Evolutionary conservation across 35 echinoderm and acorn worm species (phyloP), one percentile per base, ranked within the genome.

Genomic region (Lytechinus pictus): DNA sequence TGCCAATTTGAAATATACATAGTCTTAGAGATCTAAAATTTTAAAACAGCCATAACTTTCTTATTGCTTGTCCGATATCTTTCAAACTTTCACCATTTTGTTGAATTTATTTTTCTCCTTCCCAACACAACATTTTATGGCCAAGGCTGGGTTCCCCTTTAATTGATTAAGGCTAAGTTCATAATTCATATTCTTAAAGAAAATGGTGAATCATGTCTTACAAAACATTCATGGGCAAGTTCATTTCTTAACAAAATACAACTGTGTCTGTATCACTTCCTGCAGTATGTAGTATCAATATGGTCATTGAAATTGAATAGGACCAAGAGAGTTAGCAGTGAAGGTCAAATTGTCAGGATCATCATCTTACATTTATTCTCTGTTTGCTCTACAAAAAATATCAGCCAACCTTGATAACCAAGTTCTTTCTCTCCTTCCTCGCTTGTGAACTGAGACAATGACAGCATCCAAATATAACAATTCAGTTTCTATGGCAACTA

Each of bases 401-500:
- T 79, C 16, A 79, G 21, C 6, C 66, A 19, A 7, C 66, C 16
- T 24, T 79, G 19, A 79, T 24, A 79, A 24, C 19, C 66, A 16
- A n/a, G 5, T 71, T 71, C 61, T 71, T 19, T 1, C 61, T 71
- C 61, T 71, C 14, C 61, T 71, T 71, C 14, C 61, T 19, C 61
- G 24, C 61, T 21, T 24, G 21, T 79, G 66, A 79, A 24, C 66
- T 79, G 19, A n/a, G 16, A 79, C 6, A 79, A 79, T n/a, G 16
- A 8, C 21, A 79, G 66, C 66, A 79, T 79, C 66, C 16, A n/a
- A 7, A 79, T 16, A 16, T 79, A 24, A 79, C 21, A 79, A 79
- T 79, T 79, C 66, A 79, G 66, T 79, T 79, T 79, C 66, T 79
- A 79, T 79, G 66, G 66, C n/a, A 79, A 79, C 66, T 24, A 79